A percentile compares a stretch with the other conserved stretches of the same genome.
Conservation (phyloP, 1,140 invertebrate genomes). For the Camponotus vicinus region DNA sequence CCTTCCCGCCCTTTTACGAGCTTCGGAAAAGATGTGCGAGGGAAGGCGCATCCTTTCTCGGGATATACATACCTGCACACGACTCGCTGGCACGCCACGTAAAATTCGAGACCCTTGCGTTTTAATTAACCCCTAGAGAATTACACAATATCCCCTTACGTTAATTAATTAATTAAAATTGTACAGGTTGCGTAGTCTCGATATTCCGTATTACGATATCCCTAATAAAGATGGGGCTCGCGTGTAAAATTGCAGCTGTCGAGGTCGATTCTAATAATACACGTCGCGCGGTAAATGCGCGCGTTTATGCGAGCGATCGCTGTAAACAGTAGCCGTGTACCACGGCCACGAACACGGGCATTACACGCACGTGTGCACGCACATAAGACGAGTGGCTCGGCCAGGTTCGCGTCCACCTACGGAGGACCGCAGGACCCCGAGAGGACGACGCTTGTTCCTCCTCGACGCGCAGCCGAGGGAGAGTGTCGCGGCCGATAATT, state of each 20-base stretch:
- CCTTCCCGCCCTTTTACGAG: not conserved
- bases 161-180: slow-evolving; percentile 41
- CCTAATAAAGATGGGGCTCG: slow-evolving; percentile 42
- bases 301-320: slow-evolving; percentile 45
- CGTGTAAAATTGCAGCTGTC: slow-evolving; percentile 10
- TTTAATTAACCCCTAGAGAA: slow-evolving; percentile 56
- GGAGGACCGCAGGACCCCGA: slow-evolving; percentile 30
- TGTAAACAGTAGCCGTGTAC: slow-evolving; percentile 80
- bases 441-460: slow-evolving; percentile 45
- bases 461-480: slow-evolving; percentile 27
- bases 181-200: slow-evolving; percentile 22
- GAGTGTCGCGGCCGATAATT: slow-evolving; percentile 81
- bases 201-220: not conserved
- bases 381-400: slow-evolving; percentile 73
- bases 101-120: slow-evolving; percentile 30
- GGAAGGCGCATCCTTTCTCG: not conserved
- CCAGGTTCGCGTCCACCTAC: slow-evolving; percentile 64
- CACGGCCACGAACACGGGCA: slow-evolving; percentile 68
- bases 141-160: slow-evolving; percentile 28
- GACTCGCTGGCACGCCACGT: slow-evolving; percentile 4
- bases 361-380: slow-evolving; percentile 43
- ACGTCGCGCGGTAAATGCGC: not conserved
- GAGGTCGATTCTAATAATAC: slow-evolving; percentile 38
- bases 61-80: not conserved
- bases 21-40: not conserved